Evolutionary conservation across 2,888 invertebrate species (phyloP), one percentile per base, ranked within the genome.

Genomic region (Drosophila kanekoi): DNA sequence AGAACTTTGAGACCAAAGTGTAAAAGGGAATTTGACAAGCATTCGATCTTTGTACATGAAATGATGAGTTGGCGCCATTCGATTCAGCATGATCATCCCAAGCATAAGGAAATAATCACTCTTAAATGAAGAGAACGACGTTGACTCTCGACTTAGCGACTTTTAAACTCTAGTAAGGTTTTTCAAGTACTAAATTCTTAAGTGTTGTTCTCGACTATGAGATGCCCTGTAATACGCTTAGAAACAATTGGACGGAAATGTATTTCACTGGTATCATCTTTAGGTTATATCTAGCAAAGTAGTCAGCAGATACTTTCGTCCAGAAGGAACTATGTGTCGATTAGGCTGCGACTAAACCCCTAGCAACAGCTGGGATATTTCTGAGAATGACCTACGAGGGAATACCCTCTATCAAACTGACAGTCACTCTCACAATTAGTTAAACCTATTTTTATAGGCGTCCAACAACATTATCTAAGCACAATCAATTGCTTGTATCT

Each of bases 401-500:
- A 33, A 59, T 23, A 18, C 60, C 47, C 41, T 48, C 33, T 28
- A 4, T 10, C 32, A 9, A 44, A 14, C 28, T 13, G 18, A n/a
- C 11, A 47, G 33, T 51, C 43, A 43, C 33, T 32, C 10, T 20
- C 28, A 35, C 28, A 35, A 47, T 16, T 23, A 9, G 6, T 1
- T 37, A 14, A 18, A 18, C 20, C 44, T n/a, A 5, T 10, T 16
- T 35, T 20, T 23, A 57, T 38, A 11, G 37, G 9, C 18, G 41
- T 32, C 10, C 28, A 32, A 9, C 1, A 11, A 23, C 41, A 73
- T 53, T 78, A 68, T 74, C 79, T 57, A 18, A 32, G 43, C 69
- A 32, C 52, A 63, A 68, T 78, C 60, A 43, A 68, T 54, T 78
- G 63, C 49, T 44, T 54, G 44, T 75, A 75, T 75, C 75, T 75